Evolutionary conservation across 2,797 vertebrate species (phyloP).

Genomic region (Hirundo rustica): DNA sequence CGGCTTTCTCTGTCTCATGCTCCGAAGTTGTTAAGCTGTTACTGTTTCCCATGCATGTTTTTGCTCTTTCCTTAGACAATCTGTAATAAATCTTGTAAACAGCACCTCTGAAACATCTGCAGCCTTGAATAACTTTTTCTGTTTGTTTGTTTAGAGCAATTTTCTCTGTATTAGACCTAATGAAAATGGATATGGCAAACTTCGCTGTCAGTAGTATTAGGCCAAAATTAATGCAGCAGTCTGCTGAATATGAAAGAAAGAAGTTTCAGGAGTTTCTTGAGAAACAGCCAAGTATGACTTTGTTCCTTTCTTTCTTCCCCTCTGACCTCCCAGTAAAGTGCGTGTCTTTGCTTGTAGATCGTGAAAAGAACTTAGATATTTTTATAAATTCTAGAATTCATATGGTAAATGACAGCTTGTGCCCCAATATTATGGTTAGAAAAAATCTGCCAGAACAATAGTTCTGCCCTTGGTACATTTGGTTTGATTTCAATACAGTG

Average conservation of each 20-base stretch:
- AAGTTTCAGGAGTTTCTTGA: conserved; percentile 95
- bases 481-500: neutral
- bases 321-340: conserved; percentile 31
- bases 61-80: neutral
- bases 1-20: neutral
- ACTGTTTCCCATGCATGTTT: conserved; percentile 23
- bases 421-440: neutral
- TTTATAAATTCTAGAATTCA: neutral
- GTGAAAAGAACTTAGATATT: neutral
- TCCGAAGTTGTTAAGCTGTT: neutral
- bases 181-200: conserved; percentile 99
- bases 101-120: conserved; percentile 5
- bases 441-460: neutral
- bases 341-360: conserved; percentile 9
- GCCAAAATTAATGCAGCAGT: conserved; percentile 95
- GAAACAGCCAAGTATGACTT: conserved; percentile 91
- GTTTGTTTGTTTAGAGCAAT: conserved; percentile 82
- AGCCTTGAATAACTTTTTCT: conserved; percentile 37
- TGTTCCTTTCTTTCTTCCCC: conserved; percentile 50
- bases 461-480: neutral
- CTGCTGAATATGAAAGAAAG: conserved; percentile 93
- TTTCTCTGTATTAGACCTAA: conserved; percentile 92
- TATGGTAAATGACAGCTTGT: neutral
- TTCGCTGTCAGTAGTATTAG: conserved; percentile 91
- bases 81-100: conserved; percentile 9